Evolutionary conservation across 1,140 invertebrate species (phyloP), one percentile per base, ranked within the genome.

Genomic region (Metopolophium dirhodum): DNA sequence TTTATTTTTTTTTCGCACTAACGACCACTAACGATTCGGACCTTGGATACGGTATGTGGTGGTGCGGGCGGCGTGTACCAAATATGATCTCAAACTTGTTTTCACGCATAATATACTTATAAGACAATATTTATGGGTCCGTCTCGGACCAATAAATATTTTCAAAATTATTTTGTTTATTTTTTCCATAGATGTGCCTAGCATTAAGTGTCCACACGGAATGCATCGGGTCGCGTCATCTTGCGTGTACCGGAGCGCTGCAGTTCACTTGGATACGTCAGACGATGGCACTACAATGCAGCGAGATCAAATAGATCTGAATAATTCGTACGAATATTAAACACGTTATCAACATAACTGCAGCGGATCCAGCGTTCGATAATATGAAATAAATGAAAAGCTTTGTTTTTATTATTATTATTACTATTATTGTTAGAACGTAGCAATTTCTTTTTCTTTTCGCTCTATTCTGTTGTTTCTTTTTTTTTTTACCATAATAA

Each of bases 401-500:
- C 51, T 11, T 54, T 90, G 35, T 57, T 90, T 37, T 89, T 89
- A 51, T 89, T 89, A 37, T 57, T 88, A 22, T 88, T 49, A 54
- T 89, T 35, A 51, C 22, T 88, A 41, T n/a, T 51, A 26, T 35
- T 54, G 45, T 54, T 90, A 57, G 37, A 90, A 57, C 47, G 86
- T 51, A 51, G 86, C 86, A 88, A 88, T 88, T 88, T 90, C 26
- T 90, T 90, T 51, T 35, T 35, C 11, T n/a, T 7, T 90, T 90
- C 9, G 8, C 22, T 57, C 23, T 57, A 90, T 57, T 89, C n/a
- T 68, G 61, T n/a, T 68, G 23, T 90, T 26, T 14, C 35, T 88
- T 51, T 51, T 88, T 35, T 30, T n/a, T 47, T 7, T 47, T 87
- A 30, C 26, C 8, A 85, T 85, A 23, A 37, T 83, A 37, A 83